These are phyloP conservation scores for Acleris emargana DNA, from an alignment of 2,888 invertebrate species.

Conservation along the genomic window DNA sequence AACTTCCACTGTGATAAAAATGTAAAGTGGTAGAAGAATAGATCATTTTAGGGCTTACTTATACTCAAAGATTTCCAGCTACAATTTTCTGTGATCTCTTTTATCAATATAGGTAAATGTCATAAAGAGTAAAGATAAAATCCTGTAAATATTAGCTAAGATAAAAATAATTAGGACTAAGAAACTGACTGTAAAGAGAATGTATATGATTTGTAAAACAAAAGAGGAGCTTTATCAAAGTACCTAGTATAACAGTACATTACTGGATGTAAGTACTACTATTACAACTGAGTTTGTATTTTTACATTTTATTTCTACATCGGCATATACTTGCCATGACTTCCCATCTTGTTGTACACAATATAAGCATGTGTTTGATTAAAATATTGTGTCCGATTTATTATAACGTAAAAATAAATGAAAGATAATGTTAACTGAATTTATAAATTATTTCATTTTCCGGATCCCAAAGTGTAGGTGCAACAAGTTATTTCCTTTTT, in stretches of 20 bases:
- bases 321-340: slow-evolving; percentile 61
- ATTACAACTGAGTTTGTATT: slow-evolving; percentile 80
- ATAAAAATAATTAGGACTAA: slow-evolving; percentile 55
- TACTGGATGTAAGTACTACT: slow-evolving; percentile 42
- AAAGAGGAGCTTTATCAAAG: slow-evolving; percentile 83
- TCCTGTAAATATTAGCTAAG: slow-evolving; percentile 75
- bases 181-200: slow-evolving; percentile 79
- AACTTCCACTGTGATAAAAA: slow-evolving; percentile 79
- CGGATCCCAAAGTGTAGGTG: background rate
- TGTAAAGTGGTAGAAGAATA: slow-evolving; percentile 77
- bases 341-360: slow-evolving; percentile 73
- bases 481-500: too few relatives aligned
- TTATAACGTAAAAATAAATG: slow-evolving; percentile 78
- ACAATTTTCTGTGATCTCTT: slow-evolving; percentile 85
- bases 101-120: slow-evolving; percentile 80
- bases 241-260: slow-evolving; percentile 80
- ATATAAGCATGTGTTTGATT: slow-evolving; percentile 65
- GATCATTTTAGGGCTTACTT: slow-evolving; percentile 75
- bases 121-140: slow-evolving; percentile 70
- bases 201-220: slow-evolving; percentile 81
- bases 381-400: slow-evolving; percentile 75
- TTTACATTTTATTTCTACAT: slow-evolving; percentile 78
- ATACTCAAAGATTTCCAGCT: slow-evolving; percentile 83
- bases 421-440: slow-evolving; percentile 65
- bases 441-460: slow-evolving; percentile 42